Conservation (phyloP, 2,888 invertebrate genomes). For the Mechanitis mazaeus region DNA sequence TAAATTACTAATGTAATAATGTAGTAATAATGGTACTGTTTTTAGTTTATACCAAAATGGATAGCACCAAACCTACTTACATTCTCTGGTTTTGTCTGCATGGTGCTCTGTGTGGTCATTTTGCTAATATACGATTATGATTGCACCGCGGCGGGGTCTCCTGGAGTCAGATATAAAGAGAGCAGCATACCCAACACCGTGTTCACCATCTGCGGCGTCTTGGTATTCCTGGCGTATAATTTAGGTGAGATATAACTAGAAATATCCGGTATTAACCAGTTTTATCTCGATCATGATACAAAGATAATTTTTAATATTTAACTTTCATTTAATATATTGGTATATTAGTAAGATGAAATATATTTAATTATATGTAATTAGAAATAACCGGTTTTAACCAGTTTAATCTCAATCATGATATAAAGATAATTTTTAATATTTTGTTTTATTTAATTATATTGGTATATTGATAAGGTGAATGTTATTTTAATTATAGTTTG, state of each 20-base stretch:
- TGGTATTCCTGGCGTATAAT: conserved; percentile 95
- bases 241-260: conserved; percentile 81
- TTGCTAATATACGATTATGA: conserved; percentile 90
- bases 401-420: too few relatives aligned
- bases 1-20: too few relatives aligned
- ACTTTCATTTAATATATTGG: not conserved
- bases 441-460: not conserved
- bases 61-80: conserved; percentile 97
- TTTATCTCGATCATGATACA: too few relatives aligned
- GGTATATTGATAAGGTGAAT: too few relatives aligned
- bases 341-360: too few relatives aligned
- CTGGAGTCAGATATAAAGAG: conserved; percentile 39
- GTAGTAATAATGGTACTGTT: not conserved
- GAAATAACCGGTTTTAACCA: not conserved
- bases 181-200: conserved; percentile 86
- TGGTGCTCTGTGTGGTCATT: conserved; percentile 86
- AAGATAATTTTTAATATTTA: not conserved
- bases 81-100: conserved; percentile 94
- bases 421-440: not conserved
- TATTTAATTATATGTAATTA: conserved; percentile 7
- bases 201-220: conserved; percentile 87
- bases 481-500: not conserved
- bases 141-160: conserved; percentile 74
- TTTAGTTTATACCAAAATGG: conserved; percentile 92
- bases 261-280: not conserved